Evolutionary conservation across 2,113 vertebrate species (phyloP).

Genomic region (Rhabdornis inornatus): DNA sequence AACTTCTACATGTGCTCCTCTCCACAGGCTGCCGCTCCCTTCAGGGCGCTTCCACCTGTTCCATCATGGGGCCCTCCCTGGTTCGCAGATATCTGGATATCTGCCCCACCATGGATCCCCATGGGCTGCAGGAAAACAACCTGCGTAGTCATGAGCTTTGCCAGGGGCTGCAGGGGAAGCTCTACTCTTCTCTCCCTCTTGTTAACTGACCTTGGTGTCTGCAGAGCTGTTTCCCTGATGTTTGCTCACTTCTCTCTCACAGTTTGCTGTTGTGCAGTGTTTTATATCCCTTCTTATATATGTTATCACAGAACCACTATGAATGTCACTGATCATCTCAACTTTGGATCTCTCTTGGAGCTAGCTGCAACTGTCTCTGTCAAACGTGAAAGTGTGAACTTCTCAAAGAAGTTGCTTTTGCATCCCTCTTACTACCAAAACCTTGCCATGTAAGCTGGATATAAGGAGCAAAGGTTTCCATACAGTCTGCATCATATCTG

Average conservation of each 20-base stretch:
- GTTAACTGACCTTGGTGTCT: not conserved
- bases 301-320: not conserved
- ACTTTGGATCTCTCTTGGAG: not conserved
- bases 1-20: not conserved
- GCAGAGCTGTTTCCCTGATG: not conserved
- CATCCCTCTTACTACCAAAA: not conserved
- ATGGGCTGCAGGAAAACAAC: rapidly evolving
- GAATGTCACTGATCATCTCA: not conserved
- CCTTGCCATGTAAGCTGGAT: rapidly evolving
- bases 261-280: not conserved
- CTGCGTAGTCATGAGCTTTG: not conserved
- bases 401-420: not conserved
- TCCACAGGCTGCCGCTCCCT: not conserved
- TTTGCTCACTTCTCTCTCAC: not conserved
- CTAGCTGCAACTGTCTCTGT: not conserved
- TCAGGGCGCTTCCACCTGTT: not conserved
- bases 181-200: not conserved
- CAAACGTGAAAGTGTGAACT: not conserved
- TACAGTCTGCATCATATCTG: not conserved
- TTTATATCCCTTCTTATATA: not conserved
- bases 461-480: not conserved
- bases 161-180: rapidly evolving
- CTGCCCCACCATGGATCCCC: not conserved
- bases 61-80: not conserved
- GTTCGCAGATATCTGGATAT: not conserved